Percentiles rank a stretch among this genome's conserved stretches.
Conservation (phyloP, 2,797 vertebrate genomes). For the Lutjanus campechanus region DNA sequence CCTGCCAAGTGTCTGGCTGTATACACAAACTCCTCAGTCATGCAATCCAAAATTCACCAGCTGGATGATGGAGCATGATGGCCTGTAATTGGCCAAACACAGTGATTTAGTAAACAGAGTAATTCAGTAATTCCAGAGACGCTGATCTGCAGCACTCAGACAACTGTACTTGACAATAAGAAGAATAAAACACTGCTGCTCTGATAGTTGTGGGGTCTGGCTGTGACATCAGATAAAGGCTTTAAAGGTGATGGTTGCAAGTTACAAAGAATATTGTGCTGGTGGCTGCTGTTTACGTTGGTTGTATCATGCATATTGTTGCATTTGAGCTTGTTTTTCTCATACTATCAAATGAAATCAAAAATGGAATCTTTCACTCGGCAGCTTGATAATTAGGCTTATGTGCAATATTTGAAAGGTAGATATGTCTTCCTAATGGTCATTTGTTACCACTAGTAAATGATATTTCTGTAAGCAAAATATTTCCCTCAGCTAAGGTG, state of each 20-base stretch:
- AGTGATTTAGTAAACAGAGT: constrained; percentile 53
- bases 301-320: not conserved
- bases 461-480: not conserved
- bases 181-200: constrained; percentile 4
- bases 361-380: not conserved
- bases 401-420: not conserved
- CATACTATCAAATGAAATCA: not conserved
- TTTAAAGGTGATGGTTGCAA: not conserved
- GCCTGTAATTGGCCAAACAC: constrained; percentile 46
- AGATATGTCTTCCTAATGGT: not conserved
- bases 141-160: constrained; percentile 38
- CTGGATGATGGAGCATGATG: constrained; percentile 61
- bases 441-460: not conserved
- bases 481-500: too few relatives aligned
- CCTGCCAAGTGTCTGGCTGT: constrained; percentile 51
- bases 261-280: not conserved
- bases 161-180: constrained; percentile 19
- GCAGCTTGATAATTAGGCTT: not conserved
- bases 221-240: constrained; percentile 11
- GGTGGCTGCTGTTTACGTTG: not conserved
- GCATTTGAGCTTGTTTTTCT: not conserved
- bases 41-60: constrained; percentile 54
- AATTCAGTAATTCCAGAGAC: constrained; percentile 57
- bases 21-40: constrained; percentile 38
- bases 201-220: constrained; percentile 1